Base-by-base conservation (phyloP, 1,140 invertebrate genomes). In the Paramacrobiotus metropolitanus region DNA sequence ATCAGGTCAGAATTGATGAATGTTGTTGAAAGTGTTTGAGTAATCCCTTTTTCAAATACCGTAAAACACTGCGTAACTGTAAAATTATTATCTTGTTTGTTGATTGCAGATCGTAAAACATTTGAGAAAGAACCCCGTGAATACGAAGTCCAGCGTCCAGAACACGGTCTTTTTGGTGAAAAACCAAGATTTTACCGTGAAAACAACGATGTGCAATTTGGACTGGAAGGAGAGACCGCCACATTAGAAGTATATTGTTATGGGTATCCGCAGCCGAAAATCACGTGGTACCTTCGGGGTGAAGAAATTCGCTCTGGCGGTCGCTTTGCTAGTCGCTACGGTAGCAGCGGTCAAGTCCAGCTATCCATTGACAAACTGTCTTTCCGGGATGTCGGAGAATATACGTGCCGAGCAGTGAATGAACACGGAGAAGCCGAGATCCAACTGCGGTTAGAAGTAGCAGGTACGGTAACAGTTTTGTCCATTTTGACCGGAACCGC, bases 191-290 rank as follows among this genome's bases (percentile, higher is more conserved):
- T 92, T 75, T 74, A 91, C 0, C 78, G 86, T 1, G 84, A 86
- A 67, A 85, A 88, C 68, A 75, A 85, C 67, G 85, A 89, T 61
- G 78, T 79, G 1, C 85, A 87, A 66, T 93, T 89, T 68, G 87
- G 87, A 2, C 81, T 89, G 1, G 86, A 87, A 71, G 83, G 84
- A 63, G 85, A 89, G 68, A 88, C 86, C 65, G 82, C 81, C 2
- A 86, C 83, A 65, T 72, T 92, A 4, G 85, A 87, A 72, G 91
- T 87, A 84, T 91, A 86, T 69, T 84, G 91, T 18, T 91, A 90
- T 69, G 88, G 87, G 1, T 89, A 91, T 73, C 88, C 88, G 0
- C 87, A 89, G 69, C 87, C 87, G 1, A 85, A 81, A 70, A 83
- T 93, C 78, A 81, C 78, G 0, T 95, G 87, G 74, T 85, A 82